Base-by-base conservation (phyloP, 2,888 invertebrate genomes). In the Brachyptera risi region DNA sequence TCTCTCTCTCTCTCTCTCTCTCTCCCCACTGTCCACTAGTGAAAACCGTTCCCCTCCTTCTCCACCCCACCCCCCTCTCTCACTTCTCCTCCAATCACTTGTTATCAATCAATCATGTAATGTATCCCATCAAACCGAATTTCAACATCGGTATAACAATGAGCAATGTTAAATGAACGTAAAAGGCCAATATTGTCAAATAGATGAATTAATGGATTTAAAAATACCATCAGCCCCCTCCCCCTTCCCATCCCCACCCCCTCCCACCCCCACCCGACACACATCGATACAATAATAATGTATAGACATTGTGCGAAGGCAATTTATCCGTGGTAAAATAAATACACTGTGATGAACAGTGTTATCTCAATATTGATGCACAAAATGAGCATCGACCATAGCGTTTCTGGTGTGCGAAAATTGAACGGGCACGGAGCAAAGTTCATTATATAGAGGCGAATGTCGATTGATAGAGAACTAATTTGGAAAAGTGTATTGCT, bases 51-150 rank as follows among this genome's bases (percentile, higher is more conserved):
- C n/a, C n/a, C n/a, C n/a, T n/a, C n/a, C n/a, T n/a, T n/a, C n/a
- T n/a, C n/a, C 57, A 15, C 40, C 21, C 40, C 15, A 17, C 3
- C 7, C 9, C 40, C 13, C 5, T 27, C 5, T 27, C 15, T 58
- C 40, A 2, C 38, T 38, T 23, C 26, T 15, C 40, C 19, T 40
- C 47, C 49, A 47, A 47, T 51, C 50, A 50, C 50, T 51, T 21
- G 31, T 35, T 24, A 19, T 19, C 49, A 59, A 59, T 59, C 59
- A 59, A 59, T 59, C 59, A 59, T 59, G 59, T 35, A 49, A 50
- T 51, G 51, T 37, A 59, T 23, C 40, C 59, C 59, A 38, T 51
- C 49, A 59, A 35, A 59, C 50, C 50, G 31, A 51, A 51, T 51
- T 51, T 59, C 59, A 59, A 59, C 59, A 59, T 38, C 35, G 26